phyloP scores from a whole-genome alignment of 2,797 vertebrate species.

The Lithobates sylvaticus region DNA sequence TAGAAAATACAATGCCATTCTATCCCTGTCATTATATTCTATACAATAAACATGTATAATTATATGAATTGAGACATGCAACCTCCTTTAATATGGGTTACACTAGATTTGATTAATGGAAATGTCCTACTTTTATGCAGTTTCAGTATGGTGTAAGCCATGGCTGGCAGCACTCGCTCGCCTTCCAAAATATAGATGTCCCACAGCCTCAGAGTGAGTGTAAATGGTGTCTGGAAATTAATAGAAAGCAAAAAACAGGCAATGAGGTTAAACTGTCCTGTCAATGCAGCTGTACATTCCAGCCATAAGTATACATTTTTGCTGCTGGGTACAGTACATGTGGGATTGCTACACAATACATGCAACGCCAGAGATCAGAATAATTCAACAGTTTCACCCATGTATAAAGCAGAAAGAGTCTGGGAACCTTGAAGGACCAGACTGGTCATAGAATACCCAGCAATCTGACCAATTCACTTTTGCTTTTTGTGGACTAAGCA shows the following conservation, averaged over 20 bases:
- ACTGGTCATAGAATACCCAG: too few species aligned
- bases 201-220: conserved; percentile 86
- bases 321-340: background rate
- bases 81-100: background rate
- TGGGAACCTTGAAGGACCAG: too few species aligned
- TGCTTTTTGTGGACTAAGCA: too few species aligned
- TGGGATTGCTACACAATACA: background rate
- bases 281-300: too few species aligned
- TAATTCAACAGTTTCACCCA: too few species aligned
- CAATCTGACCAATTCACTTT: too few species aligned
- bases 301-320: background rate
- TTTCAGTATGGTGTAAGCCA: conserved; percentile 86
- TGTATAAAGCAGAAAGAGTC: too few species aligned
- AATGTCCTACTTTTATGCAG: conserved; percentile 87
- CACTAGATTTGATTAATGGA: background rate
- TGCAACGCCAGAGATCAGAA: background rate
- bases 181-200: conserved; percentile 89
- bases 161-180: conserved; percentile 80
- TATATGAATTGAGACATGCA: background rate
- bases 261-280: background rate
- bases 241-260: background rate
- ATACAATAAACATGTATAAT: too few species aligned
- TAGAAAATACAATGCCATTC: too few species aligned
- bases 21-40: too few species aligned
- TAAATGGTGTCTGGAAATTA: conserved; percentile 82